phyloP scores from a whole-genome alignment of 2,113 vertebrate species.

The Ochotona curzoniae region DNA sequence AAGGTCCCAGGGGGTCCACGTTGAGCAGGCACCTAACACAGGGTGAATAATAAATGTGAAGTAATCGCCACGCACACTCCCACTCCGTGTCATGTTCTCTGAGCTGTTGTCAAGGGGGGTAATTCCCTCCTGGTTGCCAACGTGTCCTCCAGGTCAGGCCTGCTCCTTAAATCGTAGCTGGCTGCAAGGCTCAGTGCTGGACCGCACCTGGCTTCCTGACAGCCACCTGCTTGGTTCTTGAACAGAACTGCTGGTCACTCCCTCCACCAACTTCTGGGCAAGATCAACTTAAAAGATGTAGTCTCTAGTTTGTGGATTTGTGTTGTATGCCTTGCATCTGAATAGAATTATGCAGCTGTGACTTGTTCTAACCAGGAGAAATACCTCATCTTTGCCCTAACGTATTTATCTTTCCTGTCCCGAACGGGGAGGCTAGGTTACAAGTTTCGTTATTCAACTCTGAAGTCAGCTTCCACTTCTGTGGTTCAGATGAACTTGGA shows the following conservation, averaged over 20 bases:
- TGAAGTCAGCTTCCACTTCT: slow-evolving; percentile 18
- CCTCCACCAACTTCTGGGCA: accelerated
- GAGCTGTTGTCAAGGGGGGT: slow-evolving; percentile 55
- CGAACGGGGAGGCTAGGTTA: background rate
- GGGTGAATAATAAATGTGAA: slow-evolving; percentile 46
- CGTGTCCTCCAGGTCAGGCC: background rate
- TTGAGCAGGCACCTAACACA: background rate
- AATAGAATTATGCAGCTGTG: background rate
- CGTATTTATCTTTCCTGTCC: background rate
- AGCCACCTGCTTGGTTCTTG: background rate
- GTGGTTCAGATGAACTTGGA: background rate
- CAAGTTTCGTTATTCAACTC: background rate
- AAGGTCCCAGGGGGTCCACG: slow-evolving; percentile 8
- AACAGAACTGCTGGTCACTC: background rate
- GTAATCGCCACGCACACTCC: background rate
- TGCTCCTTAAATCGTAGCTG: background rate
- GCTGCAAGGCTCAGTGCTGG: background rate
- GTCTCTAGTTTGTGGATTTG: background rate
- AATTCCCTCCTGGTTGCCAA: background rate
- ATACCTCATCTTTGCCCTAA: background rate
- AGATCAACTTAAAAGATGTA: background rate
- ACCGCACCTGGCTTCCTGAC: background rate
- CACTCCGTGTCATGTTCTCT: slow-evolving; percentile 36
- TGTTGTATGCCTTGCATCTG: background rate
- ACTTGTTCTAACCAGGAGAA: background rate